Evolutionary conservation across 2,113 vertebrate genomes (phyloP).

Genomic region (Scalopus aquaticus): DNA sequence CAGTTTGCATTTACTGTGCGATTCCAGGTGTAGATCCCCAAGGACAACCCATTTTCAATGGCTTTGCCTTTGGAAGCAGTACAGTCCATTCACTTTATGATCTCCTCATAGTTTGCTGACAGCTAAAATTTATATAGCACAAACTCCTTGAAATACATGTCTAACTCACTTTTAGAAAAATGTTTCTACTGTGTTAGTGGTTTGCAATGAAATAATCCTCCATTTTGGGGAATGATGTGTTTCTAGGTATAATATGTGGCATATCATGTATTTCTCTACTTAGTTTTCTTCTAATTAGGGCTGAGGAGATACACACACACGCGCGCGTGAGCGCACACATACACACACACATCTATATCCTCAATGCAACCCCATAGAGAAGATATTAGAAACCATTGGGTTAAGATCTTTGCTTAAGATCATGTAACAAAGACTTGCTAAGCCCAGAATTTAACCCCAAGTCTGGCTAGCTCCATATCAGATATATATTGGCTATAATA

Average conservation of each 20-base stretch:
- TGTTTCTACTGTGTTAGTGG: neutral
- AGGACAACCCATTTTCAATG: slow-evolving; percentile 13
- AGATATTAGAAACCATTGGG: too few species aligned
- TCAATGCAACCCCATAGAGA: too few species aligned
- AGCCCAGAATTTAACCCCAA: too few species aligned
- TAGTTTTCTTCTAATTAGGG: too few species aligned
- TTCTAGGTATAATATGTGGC: neutral
- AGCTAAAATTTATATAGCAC: slow-evolving; percentile 35
- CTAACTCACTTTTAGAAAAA: slow-evolving; percentile 39
- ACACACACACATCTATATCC: too few species aligned
- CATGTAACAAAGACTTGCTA: too few species aligned
- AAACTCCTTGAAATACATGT: neutral
- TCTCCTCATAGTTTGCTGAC: slow-evolving; percentile 32
- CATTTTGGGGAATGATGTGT: neutral
- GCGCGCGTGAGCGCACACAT: too few species aligned
- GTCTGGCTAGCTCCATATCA: neutral
- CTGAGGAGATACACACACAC: too few species aligned
- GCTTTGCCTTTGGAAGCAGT: neutral
- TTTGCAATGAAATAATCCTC: neutral
- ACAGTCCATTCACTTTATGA: slow-evolving; percentile 26
- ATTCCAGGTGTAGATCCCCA: slow-evolving; percentile 21
- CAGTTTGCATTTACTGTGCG: slow-evolving; percentile 26
- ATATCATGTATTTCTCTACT: neutral
- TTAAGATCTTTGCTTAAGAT: too few species aligned
- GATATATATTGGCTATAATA: neutral